Percentiles rank a stretch among this genome's conserved stretches.
phyloP scores from a whole-genome alignment of 2,113 vertebrate species.

The Sorex fumeus region DNA sequence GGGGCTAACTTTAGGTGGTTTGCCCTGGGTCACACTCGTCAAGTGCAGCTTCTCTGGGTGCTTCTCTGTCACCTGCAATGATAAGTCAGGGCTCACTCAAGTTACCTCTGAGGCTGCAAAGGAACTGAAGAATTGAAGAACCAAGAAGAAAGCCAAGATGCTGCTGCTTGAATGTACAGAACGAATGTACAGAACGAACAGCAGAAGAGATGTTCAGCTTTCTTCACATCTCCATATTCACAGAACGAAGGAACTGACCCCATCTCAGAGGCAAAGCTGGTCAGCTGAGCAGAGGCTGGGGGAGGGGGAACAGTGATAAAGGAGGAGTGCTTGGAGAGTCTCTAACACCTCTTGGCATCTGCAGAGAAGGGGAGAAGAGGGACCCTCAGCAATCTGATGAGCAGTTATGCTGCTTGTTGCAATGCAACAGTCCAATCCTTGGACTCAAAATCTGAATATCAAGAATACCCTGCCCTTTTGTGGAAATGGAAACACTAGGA shows the following conservation, averaged over 20 bases:
- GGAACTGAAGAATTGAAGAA: not conserved
- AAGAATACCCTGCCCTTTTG: not conserved
- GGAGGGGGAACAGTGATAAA: not conserved
- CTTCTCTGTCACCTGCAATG: conserved; percentile 8
- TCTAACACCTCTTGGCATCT: not conserved
- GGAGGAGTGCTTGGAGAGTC: not conserved
- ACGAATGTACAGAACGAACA: conserved; percentile 25
- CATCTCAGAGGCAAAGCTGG: not conserved
- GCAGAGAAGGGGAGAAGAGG: not conserved
- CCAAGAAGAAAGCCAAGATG: conserved; percentile 55
- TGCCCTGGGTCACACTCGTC: not conserved
- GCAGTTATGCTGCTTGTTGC: not conserved
- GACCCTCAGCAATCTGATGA: not conserved
- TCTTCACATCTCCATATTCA: not conserved
- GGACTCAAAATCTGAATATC: conserved; percentile 14
- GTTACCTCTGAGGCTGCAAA: not conserved
- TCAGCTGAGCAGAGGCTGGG: not conserved
- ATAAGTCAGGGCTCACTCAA: not conserved
- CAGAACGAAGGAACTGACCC: not conserved
- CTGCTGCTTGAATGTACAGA: not conserved
- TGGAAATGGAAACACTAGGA: not conserved
- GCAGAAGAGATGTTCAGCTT: not conserved
- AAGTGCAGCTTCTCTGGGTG: not conserved
- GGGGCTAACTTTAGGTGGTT: not conserved
- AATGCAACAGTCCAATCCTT: not conserved